These are phyloP conservation scores for Cisticola juncidis DNA, from an alignment of 2,113 vertebrate genomes.

Conservation along the genomic window DNA sequence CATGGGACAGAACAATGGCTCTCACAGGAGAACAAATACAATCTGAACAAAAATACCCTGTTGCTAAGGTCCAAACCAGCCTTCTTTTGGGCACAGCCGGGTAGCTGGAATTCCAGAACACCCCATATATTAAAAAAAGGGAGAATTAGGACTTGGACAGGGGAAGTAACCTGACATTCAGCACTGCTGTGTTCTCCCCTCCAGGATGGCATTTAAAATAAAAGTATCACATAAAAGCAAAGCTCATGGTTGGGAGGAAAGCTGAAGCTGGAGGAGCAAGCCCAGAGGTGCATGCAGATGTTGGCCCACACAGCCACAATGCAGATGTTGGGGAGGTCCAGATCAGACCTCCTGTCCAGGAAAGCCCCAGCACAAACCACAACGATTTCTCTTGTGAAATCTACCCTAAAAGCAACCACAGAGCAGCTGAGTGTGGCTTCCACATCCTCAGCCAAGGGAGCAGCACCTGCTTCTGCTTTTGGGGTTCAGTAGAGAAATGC, in stretches of 20 bases:
- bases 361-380: not conserved
- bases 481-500: not conserved
- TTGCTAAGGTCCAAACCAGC: conserved; percentile 31
- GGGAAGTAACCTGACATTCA: not conserved
- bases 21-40: not conserved
- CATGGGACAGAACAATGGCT: conserved; percentile 20
- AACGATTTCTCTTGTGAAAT: not conserved
- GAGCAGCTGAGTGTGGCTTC: not conserved
- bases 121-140: not conserved
- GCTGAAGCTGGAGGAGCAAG: not conserved
- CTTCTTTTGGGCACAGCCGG: not conserved
- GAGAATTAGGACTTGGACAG: not conserved
- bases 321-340: not conserved
- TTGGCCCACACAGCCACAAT: accelerated
- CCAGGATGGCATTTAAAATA: not conserved
- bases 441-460: not conserved
- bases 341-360: not conserved
- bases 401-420: not conserved
- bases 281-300: not conserved
- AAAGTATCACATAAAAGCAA: not conserved
- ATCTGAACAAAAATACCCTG: conserved; percentile 5
- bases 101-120: not conserved
- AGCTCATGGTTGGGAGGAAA: not conserved
- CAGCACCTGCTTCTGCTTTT: not conserved
- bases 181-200: not conserved